Evolutionary conservation across 2,888 invertebrate genomes (phyloP), one percentile per base, ranked within the genome.

Genomic region (Habrosyne pyritoides): DNA sequence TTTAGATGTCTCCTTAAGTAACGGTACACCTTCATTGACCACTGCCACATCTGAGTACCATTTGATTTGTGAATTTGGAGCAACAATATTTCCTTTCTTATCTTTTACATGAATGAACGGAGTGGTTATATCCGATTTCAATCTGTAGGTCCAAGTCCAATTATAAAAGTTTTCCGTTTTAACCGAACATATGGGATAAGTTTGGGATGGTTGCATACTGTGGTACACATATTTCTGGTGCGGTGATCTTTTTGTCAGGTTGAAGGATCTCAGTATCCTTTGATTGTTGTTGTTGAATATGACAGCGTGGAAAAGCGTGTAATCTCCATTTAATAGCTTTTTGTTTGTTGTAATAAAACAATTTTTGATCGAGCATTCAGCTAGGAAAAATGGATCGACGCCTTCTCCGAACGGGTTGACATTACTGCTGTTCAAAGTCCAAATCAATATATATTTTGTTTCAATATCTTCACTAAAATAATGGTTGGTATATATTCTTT

Each of bases 111-210:
- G 83, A 26, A 93, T 79, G 54, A 84, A 91, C 2, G 89, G 86
- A 54, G 73, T 83, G 0, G 80, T 70, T 21, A 91, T 84, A 59
- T 93, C 89, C 0, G 91, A 89, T 61, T 79, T 73, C 0, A 87
- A 64, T 72, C 86, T 91, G 51, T 91, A 93, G 1, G 85, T 80
- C 90, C 91, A 92, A 0, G 92, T 92, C 86, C 88, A 91, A 57
- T 93, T 92, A 56, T 92, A 91, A 55, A 75, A 91, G 22, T 77
- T 66, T 46, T 92, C 84, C 1, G 79, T 70, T 8, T 62, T 62
- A 0, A 71, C 5, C 28, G 80, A 74, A 61, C 91, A 92, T 22
- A 88, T 65, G 0, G 89, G 87, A 33, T 67, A 55, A 2, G 74
- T 63, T 5, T 78, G 71, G 0, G 90, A 69, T 0, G 91, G 71